These are phyloP conservation scores for Dermatophagoides farinae DNA, from an alignment of 1,140 invertebrate species.

Conservation along the genomic window DNA sequence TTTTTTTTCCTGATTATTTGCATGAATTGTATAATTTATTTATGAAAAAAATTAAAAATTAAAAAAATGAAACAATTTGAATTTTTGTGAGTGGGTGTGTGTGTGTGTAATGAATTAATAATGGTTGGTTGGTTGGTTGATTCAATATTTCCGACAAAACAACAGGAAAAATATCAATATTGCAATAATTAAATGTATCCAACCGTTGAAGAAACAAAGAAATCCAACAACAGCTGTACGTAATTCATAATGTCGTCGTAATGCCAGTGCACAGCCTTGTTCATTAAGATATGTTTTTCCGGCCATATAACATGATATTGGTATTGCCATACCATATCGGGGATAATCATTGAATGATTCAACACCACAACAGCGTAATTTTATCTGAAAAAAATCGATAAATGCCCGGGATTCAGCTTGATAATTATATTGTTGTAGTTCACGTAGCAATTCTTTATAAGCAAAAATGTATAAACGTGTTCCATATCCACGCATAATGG, in stretches of 20 bases:
- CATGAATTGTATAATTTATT: no score
- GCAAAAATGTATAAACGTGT: slow-evolving; percentile 12
- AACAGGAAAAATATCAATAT: slow-evolving; percentile 1
- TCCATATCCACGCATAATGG: not conserved
- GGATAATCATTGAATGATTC: slow-evolving; percentile 15
- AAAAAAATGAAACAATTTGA: not conserved
- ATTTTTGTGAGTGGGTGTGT: no score
- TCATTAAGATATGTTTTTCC: slow-evolving; percentile 14
- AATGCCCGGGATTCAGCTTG: slow-evolving; percentile 4
- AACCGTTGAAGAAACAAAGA: not conserved
- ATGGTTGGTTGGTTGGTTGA: not conserved
- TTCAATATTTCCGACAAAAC: not conserved
- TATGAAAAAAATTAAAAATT: no score
- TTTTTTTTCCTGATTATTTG: not conserved
- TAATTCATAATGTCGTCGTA: slow-evolving; percentile 12
- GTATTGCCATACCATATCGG: slow-evolving; percentile 14
- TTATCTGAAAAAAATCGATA: slow-evolving; percentile 16
- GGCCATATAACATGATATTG: slow-evolving; percentile 12
- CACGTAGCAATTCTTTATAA: slow-evolving; percentile 11
- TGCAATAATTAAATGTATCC: slow-evolving; percentile 9
- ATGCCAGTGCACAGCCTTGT: slow-evolving; percentile 15
- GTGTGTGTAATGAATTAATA: not conserved
- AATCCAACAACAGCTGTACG: slow-evolving; percentile 12
- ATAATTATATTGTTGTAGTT: slow-evolving; percentile 15
- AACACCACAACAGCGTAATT: slow-evolving; percentile 16